Conservation (phyloP, 2,888 invertebrate genomes). For the Acrocyrtus sp. region DNA sequence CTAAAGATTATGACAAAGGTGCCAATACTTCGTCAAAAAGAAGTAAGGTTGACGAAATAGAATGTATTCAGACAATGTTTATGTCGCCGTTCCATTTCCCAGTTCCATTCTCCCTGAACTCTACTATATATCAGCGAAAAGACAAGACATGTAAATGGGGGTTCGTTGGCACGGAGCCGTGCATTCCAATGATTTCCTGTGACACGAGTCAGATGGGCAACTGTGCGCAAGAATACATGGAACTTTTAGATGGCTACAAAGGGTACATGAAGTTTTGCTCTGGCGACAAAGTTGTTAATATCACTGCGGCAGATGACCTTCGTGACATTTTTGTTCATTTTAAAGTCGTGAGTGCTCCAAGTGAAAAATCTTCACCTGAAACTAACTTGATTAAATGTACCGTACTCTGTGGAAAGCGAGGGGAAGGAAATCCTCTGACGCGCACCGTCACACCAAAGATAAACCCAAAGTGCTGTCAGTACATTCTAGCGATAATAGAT, state of each 20-base stretch:
- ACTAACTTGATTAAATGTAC: constrained; percentile 44
- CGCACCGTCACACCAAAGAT: constrained; percentile 16
- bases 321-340: constrained; percentile 55
- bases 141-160: constrained; percentile 51
- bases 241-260: constrained; percentile 50
- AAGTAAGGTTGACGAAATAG: constrained; percentile 19
- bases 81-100: constrained; percentile 46
- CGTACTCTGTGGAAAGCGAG: constrained; percentile 50
- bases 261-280: constrained; percentile 52
- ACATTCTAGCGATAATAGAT: too few relatives aligned
- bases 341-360: constrained; percentile 18
- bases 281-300: constrained; percentile 22
- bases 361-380: not conserved
- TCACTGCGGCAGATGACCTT: constrained; percentile 47
- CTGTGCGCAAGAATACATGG: constrained; percentile 42
- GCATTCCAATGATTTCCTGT: constrained; percentile 55
- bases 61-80: constrained; percentile 44
- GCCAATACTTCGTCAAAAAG: not conserved
- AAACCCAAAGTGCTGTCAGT: constrained; percentile 54
- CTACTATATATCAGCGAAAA: constrained; percentile 21
- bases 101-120: constrained; percentile 24
- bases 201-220: constrained; percentile 17
- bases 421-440: constrained; percentile 26
- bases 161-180: constrained; percentile 58
- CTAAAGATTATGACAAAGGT: constrained; percentile 3